Base-by-base conservation (phyloP, 1,140 invertebrate species). In the Drosophila kepulauana region DNA sequence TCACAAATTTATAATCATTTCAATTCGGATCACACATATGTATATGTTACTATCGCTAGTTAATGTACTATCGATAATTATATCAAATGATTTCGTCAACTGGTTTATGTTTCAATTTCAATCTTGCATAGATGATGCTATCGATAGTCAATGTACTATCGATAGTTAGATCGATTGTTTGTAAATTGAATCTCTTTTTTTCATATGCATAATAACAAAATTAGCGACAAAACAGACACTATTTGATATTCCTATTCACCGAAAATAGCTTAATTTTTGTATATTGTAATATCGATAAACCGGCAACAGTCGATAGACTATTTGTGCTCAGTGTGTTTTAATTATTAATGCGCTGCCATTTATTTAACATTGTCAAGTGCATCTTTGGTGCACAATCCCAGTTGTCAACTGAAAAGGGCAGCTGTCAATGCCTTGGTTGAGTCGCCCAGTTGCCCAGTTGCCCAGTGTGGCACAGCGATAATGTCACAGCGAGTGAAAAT, bases 301-400 rank as follows among this genome's bases (percentile, higher is more conserved):
- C 20, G 20, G 2, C 20, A 20, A 20, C 20, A 20, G 20, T 46
- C 6, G n/a, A 46, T 25, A 3, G 3, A 51, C 20, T 25, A 25
- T 35, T 56, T 35, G 13, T 15, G 25, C 52, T 51, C 11, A n/a
- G 25, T 15, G n/a, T 33, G 3, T 2, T 56, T 38, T 10, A 57
- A 41, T 38, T 38, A 57, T 38, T 38, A 38, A 41, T 41, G 15
- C 5, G 13, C 16, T 57, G 11, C 54, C 15, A 57, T 43, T 41
- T 57, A 25, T 41, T 38, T 57, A 41, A 57, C 7, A 33, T 6
- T 57, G 54, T 43, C 54, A 57, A 16, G 20, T 25, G 20, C 20
- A 25, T 25, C 5, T 35, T 35, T 35, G 35, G 30, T 56, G 11
- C n/a, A 7, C 35, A 56, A 56, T 33, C 54, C 5, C n/a, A 38